These are phyloP conservation scores for Actinemys pallida DNA, from an alignment of 2,113 vertebrate species.

Conservation along the genomic window DNA sequence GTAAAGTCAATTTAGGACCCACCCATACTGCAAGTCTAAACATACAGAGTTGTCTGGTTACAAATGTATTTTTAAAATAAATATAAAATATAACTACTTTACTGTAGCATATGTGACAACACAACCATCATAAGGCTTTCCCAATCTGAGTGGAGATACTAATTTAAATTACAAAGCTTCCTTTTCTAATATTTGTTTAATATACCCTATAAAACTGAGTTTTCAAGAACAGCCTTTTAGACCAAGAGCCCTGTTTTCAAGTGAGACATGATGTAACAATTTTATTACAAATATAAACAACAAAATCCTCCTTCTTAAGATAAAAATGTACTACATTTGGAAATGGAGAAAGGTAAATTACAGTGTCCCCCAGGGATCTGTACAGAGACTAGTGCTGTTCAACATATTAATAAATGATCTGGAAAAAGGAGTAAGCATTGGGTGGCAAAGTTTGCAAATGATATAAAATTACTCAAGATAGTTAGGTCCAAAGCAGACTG, in stretches of 20 bases:
- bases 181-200: not conserved
- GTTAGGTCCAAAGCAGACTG: too few relatives aligned
- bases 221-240: not conserved
- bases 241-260: not conserved
- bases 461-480: too few relatives aligned
- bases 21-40: not conserved
- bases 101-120: too few relatives aligned
- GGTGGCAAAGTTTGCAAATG: too few relatives aligned
- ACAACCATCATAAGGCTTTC: not conserved
- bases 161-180: not conserved
- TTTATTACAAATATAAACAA: not conserved
- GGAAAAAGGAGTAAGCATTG: too few relatives aligned
- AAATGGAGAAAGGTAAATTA: too few relatives aligned
- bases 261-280: not conserved
- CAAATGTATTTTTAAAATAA: not conserved
- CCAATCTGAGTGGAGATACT: not conserved
- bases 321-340: not conserved
- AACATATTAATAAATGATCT: too few relatives aligned
- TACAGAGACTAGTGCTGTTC: too few relatives aligned
- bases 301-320: not conserved
- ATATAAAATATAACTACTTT: not conserved
- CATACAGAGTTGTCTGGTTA: not conserved
- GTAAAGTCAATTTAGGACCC: not conserved
- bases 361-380: too few relatives aligned
- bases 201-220: not conserved